Base-by-base conservation (phyloP, 2,113 vertebrate species). In the Chinchilla lanigera region DNA sequence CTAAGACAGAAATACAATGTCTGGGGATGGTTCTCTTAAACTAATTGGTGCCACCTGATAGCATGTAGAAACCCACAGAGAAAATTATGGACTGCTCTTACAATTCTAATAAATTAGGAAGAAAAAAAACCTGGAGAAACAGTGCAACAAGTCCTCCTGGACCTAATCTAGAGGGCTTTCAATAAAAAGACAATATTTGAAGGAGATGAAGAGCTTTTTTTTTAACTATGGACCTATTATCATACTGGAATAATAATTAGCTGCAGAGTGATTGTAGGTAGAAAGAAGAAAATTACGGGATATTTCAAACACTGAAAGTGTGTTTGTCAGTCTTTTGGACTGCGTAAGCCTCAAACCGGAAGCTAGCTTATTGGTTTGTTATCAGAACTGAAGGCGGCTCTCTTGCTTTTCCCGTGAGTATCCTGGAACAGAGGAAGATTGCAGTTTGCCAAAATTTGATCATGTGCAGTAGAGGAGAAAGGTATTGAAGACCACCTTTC, bases 231-330 rank as follows among this genome's bases (percentile, higher is more conserved):
- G 2, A 47, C 28, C 56, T 93, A 41, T 77, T 78, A 54, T 61
- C 17, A 82, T 81, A 38, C 41, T 81, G 2, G 77, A 87, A 33
- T 81, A 56, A 75, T 92, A 96, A 89, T 65, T 69, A 65, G 38
- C 54, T 92, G 52, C 50, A 14, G 84, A 63, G 28, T 10, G 2
- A 65, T 52, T 89, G 20, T 95, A 78, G 94, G 60, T 80, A 41
- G 44, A 93, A 35, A 80, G 41, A 85, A 96, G 17, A 89, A 83
- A 94, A 86, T 77, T 81, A 61, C 17, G 82, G 86, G 28, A 61
- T 26, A 84, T 17, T 26, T 93, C 16, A 87, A 89, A 89, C 5
- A 80, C 5, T 33, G 16, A n/a, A 75, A 41, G 3, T 84, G 65
- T 71, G 73, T 67, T 89, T 94, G 35, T n/a, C 80, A 50, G 22